Percentiles rank a stretch among this genome's conserved stretches.
Evolutionary conservation across 1,140 invertebrate species (phyloP).

Genomic region (Stenopsyche tienmushanensis): DNA sequence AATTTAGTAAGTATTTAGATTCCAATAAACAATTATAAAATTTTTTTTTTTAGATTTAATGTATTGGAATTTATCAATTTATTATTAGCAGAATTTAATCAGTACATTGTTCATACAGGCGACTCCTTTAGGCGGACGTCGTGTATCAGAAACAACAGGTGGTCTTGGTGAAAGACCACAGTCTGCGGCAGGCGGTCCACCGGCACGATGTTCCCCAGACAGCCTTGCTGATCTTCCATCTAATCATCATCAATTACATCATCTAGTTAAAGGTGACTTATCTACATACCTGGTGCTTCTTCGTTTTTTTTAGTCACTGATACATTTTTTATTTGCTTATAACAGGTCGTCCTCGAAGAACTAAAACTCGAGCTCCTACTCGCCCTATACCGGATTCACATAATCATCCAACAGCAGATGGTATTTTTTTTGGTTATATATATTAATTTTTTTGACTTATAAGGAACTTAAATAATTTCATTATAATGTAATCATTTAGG

Average conservation of each 20-base stretch:
- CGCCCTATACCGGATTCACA: constrained; percentile 36
- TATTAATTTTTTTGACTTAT: background rate
- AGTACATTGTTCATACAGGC: constrained; percentile 31
- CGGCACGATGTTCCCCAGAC: constrained; percentile 35
- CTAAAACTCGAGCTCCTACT: constrained; percentile 38
- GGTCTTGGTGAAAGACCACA: constrained; percentile 29
- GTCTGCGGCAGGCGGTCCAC: constrained; percentile 36
- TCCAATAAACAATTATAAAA: background rate
- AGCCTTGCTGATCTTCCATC: constrained; percentile 38
- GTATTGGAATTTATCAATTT: background rate
- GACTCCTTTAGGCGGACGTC: constrained; percentile 35
- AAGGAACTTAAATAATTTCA: background rate
- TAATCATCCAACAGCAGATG: constrained; percentile 32
- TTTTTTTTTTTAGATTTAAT: background rate
- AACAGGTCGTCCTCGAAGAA: constrained; percentile 35
- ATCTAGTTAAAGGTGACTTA: constrained; percentile 37
- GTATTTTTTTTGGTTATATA: constrained; percentile 12
- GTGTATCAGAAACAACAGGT: constrained; percentile 31
- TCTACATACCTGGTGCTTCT: background rate
- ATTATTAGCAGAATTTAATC: background rate
- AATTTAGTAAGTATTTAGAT: constrained; percentile 35
- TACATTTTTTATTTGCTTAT: constrained; percentile 3
- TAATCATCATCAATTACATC: constrained; percentile 35
- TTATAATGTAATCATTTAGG: constrained; percentile 21
- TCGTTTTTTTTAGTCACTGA: background rate